A percentile compares a stretch with the other conserved stretches of the same genome.
These are phyloP conservation scores for Tychaedon coryphoeus DNA, from an alignment of 2,113 vertebrate species.

Conservation along the genomic window DNA sequence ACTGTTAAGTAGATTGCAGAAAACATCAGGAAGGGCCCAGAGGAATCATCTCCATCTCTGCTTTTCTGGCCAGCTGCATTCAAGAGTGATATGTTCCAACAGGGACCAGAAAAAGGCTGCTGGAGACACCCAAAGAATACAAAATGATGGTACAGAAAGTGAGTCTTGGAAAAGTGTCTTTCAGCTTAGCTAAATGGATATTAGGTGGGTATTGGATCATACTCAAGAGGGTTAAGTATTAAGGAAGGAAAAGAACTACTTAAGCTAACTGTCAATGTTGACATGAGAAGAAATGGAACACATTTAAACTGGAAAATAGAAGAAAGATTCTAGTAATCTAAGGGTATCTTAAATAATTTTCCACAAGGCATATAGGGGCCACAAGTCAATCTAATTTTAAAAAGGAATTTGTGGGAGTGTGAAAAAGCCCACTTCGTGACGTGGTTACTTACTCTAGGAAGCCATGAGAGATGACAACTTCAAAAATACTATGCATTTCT, in stretches of 20 bases:
- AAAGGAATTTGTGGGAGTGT: background rate
- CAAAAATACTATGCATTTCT: background rate
- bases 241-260: background rate
- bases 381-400: background rate
- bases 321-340: background rate
- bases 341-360: background rate
- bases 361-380: background rate
- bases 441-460: background rate
- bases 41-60: fast-evolving
- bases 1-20: background rate
- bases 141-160: background rate
- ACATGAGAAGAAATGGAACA: background rate
- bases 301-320: background rate
- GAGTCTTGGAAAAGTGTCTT: background rate
- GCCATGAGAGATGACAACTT: fast-evolving
- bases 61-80: background rate
- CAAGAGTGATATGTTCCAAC: background rate
- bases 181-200: background rate
- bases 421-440: fast-evolving
- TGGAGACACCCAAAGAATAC: background rate
- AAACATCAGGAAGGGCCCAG: background rate
- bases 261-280: background rate
- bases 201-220: background rate
- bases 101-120: background rate
- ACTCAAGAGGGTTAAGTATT: background rate